Conservation (phyloP, 2,113 vertebrate genomes). For the Falcunculus frontatus region DNA sequence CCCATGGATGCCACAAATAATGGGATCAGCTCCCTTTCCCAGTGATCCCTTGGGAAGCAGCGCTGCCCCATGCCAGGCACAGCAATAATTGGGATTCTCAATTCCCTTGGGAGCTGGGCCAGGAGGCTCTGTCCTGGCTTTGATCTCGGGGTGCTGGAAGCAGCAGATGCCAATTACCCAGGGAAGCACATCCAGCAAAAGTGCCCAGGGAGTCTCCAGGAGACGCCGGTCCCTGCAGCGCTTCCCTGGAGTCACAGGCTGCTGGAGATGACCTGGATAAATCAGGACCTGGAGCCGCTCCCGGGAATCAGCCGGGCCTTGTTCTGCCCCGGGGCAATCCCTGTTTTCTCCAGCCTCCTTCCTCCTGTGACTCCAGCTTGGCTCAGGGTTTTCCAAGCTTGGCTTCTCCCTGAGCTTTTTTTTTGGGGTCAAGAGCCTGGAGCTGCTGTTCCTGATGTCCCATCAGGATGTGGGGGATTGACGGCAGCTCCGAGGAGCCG, state of each 20-base stretch:
- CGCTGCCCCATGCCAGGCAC: rapidly evolving
- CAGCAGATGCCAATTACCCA: not conserved
- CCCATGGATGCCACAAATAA: rapidly evolving
- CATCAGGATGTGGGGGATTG: rapidly evolving
- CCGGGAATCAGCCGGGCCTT: not conserved
- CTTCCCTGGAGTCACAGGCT: not conserved
- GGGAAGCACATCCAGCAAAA: not conserved
- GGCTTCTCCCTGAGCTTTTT: not conserved
- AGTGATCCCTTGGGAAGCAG: not conserved
- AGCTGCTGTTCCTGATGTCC: not conserved
- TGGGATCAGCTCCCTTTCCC: not conserved
- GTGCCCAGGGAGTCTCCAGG: not conserved
- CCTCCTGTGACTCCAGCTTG: not conserved
- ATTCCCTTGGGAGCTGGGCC: not conserved
- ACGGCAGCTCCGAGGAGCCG: not conserved
- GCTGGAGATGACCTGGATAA: not conserved
- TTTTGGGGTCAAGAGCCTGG: rapidly evolving
- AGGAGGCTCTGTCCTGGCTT: not conserved
- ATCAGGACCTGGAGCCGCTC: not conserved
- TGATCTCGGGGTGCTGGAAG: not conserved
- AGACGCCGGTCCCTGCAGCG: not conserved
- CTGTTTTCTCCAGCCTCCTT: not conserved
- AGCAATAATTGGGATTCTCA: not conserved
- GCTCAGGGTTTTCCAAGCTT: not conserved
- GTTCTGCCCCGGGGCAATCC: not conserved